Base-by-base conservation (phyloP, 2,113 vertebrate genomes). In the Numenius arquata region DNA sequence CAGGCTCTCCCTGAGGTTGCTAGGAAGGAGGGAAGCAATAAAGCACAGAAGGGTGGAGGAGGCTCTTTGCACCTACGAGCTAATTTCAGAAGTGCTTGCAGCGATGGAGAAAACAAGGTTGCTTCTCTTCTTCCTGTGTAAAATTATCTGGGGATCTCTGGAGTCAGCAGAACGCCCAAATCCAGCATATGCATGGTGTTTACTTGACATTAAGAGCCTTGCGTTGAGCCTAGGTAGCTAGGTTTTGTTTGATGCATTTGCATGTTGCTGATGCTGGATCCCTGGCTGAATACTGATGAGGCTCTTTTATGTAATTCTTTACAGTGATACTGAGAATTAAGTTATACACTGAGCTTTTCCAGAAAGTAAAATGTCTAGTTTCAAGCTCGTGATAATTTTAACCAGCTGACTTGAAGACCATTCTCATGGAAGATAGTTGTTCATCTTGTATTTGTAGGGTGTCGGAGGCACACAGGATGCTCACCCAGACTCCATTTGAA, bases 1-100 rank as follows among this genome's bases (percentile, higher is more conserved):
- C 71, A 82, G 53, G 71, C 38, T 87, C 41, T 78, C 73, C 58
- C 53, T 38, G 62, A 66, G 21, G 50, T 66, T 92, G 74, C 88
- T 87, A 40, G 71, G 84, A 95, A 72, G 62, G 53, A 90, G 53
- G 66, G 62, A 95, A 91, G 94, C 74, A 88, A 50, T 70, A 71
- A 87, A 93, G 66, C 48, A 53, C 89, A 85, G 86, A 95, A 95
- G 86, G 66, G 38, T 89, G 92, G 73, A 43, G 94, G 92, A 95
- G 90, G 90, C 56, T 93, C 43, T 82, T 95, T 81, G 84, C 92
- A 96, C 74, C 71, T 91, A 65, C 0, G 0, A 79, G 59, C 71
- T 95, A 78, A 91, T 87, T 91, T 92, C 74, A 83, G 84, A 74
- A 89, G 77, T 34, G 62, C 70, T 95, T 89, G 53, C 84, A 94